Evolutionary conservation across 2,113 vertebrate genomes (phyloP), one percentile per base, ranked within the genome.

Genomic region (Gobio gobio): DNA sequence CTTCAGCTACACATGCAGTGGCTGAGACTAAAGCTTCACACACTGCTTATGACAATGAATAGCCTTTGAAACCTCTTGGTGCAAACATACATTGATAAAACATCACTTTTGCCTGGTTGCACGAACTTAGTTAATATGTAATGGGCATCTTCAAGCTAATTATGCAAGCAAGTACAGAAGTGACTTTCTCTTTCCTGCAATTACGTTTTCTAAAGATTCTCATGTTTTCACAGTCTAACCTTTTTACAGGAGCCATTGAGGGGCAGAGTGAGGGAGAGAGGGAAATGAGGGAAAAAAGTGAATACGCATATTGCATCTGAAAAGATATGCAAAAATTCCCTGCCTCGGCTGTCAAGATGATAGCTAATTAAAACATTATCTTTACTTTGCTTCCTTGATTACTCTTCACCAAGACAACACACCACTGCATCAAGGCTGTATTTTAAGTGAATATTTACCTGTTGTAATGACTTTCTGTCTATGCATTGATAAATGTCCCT

Each of bases 391-490:
- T 87, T 90, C 90, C 91, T 88, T 89, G 92, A 93, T 93, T 90
- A 78, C 89, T 91, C 85, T 87, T 91, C 89, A 87, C 89, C 89
- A 85, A 92, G 89, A 90, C 93, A 88, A 84, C 84, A 90, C 89
- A 89, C 91, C 90, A 93, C 87, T 90, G 92, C 86, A 90, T 91
- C 92, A 88, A 89, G 87, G 77, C 88, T 91, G 87, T 82, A 85
- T 90, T 92, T 93, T 93, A 94, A 94, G 92, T 90, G 92, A 92
- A 93, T 93, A 91, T 94, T 94, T 94, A 93, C 92, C 90, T 93
- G 89, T 90, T 85, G 88, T 93, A 94, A 94, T 94, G 92, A 93
- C 90, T 92, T 89, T 90, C 92, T 92, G 91, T 91, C 92, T 92
- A 78, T 5, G 83, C 43, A 86, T 87, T 90, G 90, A 93, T 90